Conservation (phyloP, 2,113 vertebrate species). For the Dromaius novaehollandiae region DNA sequence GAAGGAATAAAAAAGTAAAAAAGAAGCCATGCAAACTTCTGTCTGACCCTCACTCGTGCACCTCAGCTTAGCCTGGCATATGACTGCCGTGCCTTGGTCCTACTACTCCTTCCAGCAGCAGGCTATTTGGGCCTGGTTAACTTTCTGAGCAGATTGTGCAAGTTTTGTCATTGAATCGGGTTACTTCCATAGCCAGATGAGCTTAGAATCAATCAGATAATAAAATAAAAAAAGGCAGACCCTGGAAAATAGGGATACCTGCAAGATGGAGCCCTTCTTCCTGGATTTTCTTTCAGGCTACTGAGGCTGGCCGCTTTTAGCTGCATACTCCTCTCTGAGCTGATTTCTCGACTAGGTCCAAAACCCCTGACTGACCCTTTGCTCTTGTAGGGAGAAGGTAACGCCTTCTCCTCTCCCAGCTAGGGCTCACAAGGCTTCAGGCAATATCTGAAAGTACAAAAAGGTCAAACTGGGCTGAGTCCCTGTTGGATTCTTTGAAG, state of each 20-base stretch:
- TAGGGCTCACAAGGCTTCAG: not conserved
- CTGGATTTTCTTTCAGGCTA: not conserved
- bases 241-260: not conserved
- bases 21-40: not conserved
- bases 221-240: not conserved
- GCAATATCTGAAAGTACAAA: not conserved
- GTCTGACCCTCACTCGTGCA: not conserved
- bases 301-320: not conserved
- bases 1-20: not conserved
- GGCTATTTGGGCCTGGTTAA: not conserved
- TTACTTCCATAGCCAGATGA: not conserved
- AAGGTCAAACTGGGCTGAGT: not conserved
- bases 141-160: not conserved
- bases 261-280: not conserved
- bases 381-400: not conserved
- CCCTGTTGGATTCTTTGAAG: not conserved
- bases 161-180: not conserved
- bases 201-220: not conserved
- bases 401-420: not conserved
- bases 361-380: rapidly evolving
- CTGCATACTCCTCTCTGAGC: not conserved
- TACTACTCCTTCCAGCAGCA: not conserved
- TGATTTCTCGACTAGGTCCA: not conserved
- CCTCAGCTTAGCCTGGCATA: not conserved
- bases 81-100: not conserved